Percentiles rank a stretch among this genome's conserved stretches.
Evolutionary conservation across 53 echinoderm and acorn worm genomes (phyloP).

Genomic region (Mesocentrotus franciscanus): DNA sequence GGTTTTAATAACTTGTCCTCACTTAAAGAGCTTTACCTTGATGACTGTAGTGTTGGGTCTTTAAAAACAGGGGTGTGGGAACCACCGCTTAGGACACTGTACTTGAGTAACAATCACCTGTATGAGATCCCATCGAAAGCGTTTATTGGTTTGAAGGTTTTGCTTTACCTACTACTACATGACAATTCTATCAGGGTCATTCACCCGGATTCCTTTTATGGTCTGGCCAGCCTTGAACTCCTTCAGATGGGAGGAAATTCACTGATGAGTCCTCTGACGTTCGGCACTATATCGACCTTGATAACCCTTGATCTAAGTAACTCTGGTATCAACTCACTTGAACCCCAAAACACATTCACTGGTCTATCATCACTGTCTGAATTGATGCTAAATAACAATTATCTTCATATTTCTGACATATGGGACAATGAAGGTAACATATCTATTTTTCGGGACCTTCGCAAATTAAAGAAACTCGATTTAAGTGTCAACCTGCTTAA

Average conservation of each 20-base stretch:
- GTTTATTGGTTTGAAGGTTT: not conserved
- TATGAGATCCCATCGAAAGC: constrained; percentile 8
- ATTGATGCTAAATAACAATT: not conserved
- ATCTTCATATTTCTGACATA: not conserved
- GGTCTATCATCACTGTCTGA: not conserved
- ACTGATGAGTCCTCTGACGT: not conserved
- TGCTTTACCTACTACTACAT: not conserved
- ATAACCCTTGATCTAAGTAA: not conserved
- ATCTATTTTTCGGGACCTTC: not conserved
- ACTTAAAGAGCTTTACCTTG: not conserved
- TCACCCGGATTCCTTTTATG: not conserved
- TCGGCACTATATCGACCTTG: not conserved
- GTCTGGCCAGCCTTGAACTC: not conserved
- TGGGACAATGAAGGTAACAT: not conserved
- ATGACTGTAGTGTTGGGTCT: not conserved
- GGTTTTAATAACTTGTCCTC: not conserved
- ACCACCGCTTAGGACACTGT: not conserved
- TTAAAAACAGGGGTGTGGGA: not conserved
- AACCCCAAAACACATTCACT: not conserved
- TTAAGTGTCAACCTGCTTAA: not conserved
- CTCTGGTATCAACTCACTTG: not conserved
- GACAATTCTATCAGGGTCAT: not conserved
- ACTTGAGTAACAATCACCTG: not conserved
- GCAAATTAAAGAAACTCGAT: not conserved
- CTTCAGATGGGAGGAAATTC: not conserved